These are phyloP conservation scores for Rhadina sibilatrix DNA, from an alignment of 2,113 vertebrate genomes.

Conservation along the genomic window DNA sequence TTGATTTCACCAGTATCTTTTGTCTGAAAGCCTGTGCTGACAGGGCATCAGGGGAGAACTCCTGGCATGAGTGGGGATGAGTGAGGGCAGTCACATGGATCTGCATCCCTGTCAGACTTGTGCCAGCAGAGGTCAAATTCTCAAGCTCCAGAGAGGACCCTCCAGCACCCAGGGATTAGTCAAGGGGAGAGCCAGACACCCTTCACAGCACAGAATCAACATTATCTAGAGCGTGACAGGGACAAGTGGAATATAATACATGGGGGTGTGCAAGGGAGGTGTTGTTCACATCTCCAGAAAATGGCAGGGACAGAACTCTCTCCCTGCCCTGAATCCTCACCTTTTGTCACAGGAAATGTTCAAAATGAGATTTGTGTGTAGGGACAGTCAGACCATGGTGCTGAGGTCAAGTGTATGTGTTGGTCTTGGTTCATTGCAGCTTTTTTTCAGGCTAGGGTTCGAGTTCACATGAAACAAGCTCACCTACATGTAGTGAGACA, in stretches of 20 bases:
- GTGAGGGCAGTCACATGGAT: slow-evolving; percentile 12
- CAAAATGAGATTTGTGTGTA: not conserved
- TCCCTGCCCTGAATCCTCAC: not conserved
- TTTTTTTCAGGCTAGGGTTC: not conserved
- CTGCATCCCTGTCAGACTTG: not conserved
- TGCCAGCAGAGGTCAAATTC: slow-evolving; percentile 46
- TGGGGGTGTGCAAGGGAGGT: not conserved
- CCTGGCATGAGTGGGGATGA: slow-evolving; percentile 23
- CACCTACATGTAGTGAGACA: not conserved
- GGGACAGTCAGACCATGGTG: not conserved
- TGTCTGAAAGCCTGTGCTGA: slow-evolving; percentile 30
- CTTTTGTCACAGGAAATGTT: not conserved
- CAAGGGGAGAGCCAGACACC: slow-evolving; percentile 17
- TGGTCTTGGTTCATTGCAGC: not conserved
- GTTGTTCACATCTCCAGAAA: not conserved
- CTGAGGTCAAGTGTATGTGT: not conserved
- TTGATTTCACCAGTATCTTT: slow-evolving; percentile 49
- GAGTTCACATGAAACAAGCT: not conserved
- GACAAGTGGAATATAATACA: slow-evolving; percentile 21
- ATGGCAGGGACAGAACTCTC: not conserved
- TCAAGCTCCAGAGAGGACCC: slow-evolving; percentile 37
- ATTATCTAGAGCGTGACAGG: not conserved
- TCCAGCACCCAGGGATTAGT: slow-evolving; percentile 16
- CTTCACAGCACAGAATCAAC: slow-evolving; percentile 43
- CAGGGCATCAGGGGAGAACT: slow-evolving; percentile 5